These are phyloP conservation scores for Leptestheria dahalacensis DNA, from an alignment of 1,140 invertebrate genomes.

Conservation along the genomic window DNA sequence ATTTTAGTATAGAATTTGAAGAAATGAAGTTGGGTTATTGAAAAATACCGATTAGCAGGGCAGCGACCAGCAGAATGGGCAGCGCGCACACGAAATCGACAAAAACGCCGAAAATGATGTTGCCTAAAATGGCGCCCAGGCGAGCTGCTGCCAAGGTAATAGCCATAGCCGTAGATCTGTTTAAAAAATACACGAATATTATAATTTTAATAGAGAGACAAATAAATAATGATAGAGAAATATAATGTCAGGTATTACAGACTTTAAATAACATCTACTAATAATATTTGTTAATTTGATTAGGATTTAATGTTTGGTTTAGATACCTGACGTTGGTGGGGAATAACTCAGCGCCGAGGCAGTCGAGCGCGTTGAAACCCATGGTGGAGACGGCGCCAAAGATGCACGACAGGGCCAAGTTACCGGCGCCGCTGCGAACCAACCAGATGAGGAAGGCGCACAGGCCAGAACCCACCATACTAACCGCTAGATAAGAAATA, in stretches of 20 bases:
- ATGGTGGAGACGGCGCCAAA: constrained; percentile 77
- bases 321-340: constrained; percentile 59
- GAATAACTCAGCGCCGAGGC: constrained; percentile 74
- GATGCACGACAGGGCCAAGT: constrained; percentile 60
- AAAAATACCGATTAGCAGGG: constrained; percentile 10
- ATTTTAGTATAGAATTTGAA: background rate
- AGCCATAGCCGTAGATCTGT: constrained; percentile 63
- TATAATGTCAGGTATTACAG: no score
- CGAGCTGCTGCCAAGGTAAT: constrained; percentile 73
- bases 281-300: background rate
- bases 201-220: no score
- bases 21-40: background rate
- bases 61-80: constrained; percentile 66
- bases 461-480: constrained; percentile 48
- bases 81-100: constrained; percentile 66
- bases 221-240: background rate
- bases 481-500: constrained; percentile 43
- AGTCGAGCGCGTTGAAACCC: constrained; percentile 72
- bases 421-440: constrained; percentile 48
- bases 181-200: no score
- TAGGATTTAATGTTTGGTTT: background rate
- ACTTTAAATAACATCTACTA: background rate
- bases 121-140: constrained; percentile 68
- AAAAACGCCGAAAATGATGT: constrained; percentile 66
- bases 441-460: constrained; percentile 61